Base-by-base conservation (phyloP, 2,888 invertebrate species). In the Sphaerophoria rueppellii region DNA sequence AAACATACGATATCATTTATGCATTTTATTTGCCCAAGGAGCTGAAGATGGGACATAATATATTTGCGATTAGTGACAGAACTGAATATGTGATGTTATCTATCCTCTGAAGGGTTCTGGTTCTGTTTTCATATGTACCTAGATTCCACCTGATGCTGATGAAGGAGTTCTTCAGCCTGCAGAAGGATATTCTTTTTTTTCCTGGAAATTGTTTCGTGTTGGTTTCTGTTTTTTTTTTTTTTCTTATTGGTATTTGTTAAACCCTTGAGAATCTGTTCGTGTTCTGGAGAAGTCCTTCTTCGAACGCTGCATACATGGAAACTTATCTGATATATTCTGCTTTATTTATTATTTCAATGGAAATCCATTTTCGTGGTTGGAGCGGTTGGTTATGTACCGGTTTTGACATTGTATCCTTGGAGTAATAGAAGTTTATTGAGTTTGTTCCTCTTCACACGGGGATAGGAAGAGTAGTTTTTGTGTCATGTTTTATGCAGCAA, bases 341-440 rank as follows among this genome's bases (percentile, higher is more conserved):
- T 82, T 73, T 78, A 82, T 82, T 72, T 82, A 76, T 82, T 67
- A 76, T 76, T 48, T 72, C 46, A 71, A 72, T 32, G 72, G 48
- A 69, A 76, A 79, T 43, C 35, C 32, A 14, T 55, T 54, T 40
- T 69, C 54, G 37, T 61, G 58, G 46, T 37, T 43, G 58, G 34
- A 6, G 2, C n/a, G 12, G 2, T 50, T 43, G 9, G 4, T 43
- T 43, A 11, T 43, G 9, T 5, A 11, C 11, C 12, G 9, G 43
- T 43, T 43, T 9, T 43, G 6, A 43, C 43, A 43, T 43, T 9
- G 6, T 24, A 24, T 24, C 43, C 43, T 43, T 43, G 43, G 43
- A 43, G 12, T 43, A 24, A 24, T 24, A 24, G 24, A 24, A 24
- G 24, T 24, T 24, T 24, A 24, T 24, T 24, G 24, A 24, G 24